phyloP scores from a whole-genome alignment of 2,888 invertebrate genomes.

The Lasius fuliginosus region DNA sequence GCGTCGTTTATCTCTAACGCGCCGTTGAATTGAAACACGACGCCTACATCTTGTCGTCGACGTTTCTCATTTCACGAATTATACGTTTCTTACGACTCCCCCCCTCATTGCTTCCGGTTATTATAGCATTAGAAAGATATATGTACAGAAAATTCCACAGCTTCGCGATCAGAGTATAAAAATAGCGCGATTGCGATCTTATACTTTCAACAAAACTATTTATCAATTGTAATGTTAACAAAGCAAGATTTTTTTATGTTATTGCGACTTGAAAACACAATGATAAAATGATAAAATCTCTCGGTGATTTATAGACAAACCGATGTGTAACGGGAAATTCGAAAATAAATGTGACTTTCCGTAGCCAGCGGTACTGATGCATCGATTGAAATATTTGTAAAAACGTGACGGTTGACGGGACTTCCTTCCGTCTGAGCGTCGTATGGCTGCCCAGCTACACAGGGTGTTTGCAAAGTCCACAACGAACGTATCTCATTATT shows the following conservation, averaged over 20 bases:
- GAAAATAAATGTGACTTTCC: conserved; percentile 26
- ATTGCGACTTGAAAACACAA: background rate
- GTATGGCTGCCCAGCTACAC: conserved; percentile 14
- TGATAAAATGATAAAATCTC: background rate
- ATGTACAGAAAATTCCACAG: background rate
- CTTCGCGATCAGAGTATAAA: background rate
- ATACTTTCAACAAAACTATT: background rate
- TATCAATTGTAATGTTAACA: background rate
- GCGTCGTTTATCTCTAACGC: conserved; percentile 19
- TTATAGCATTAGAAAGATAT: background rate
- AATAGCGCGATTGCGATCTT: background rate
- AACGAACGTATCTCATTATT: background rate
- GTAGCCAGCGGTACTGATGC: background rate
- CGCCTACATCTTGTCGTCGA: conserved; percentile 20
- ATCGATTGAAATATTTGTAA: conserved; percentile 46
- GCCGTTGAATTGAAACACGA: conserved; percentile 36
- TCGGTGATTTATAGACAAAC: conserved; percentile 20
- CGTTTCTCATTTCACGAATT: conserved; percentile 19
- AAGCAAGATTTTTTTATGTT: background rate
- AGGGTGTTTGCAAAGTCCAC: conserved; percentile 11
- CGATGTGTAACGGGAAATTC: conserved; percentile 10
- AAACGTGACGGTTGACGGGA: conserved; percentile 25
- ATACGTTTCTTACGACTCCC: background rate
- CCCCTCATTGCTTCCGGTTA: background rate
- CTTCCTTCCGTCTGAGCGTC: conserved; percentile 36